Base-by-base conservation (phyloP, 2,888 invertebrate species). In the Patella caerulea region DNA sequence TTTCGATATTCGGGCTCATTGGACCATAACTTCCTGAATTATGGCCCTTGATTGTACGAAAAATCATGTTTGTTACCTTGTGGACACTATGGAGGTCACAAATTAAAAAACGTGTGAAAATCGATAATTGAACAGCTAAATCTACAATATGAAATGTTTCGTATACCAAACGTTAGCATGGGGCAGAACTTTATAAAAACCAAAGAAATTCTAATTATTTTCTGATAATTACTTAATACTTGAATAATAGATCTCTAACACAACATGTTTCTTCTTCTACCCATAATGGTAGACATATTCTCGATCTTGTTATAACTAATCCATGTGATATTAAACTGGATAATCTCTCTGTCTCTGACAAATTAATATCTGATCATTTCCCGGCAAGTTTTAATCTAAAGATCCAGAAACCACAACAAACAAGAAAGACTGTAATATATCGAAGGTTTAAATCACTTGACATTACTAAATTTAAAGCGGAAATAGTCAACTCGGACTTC, bases 271-370 rank as follows among this genome's bases (percentile, higher is more conserved):
- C 19, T 45, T 24, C 29, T 15, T 71, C 71, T 29, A 71, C 24
- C 17, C 71, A 71, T 29, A 24, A 24, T 45, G 17, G 14, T n/a
- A 29, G 71, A 71, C 19, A 71, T 29, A 71, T 17, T 24, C 71
- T 71, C 9, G 71, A 71, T 71, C 71, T 71, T 71, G 71, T 71
- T 19, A 71, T 71, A 29, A 71, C 71, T 24, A 71, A 71, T 9
- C 17, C 19, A n/a, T 24, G 24, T 24, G 71, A 71, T 71, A 24
- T 15, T 17, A 71, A 45, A 29, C 71, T 71, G 5, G 29, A 29
- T 17, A 45, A 29, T 71, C 9, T 71, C 17, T 71, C 24, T 71
- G 71, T 71, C 14, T 17, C 52, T 71, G 71, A 71, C 52, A 29
- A 71, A 17, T 52, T 45, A 24, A n/a, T 71, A 71, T 71, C 29